phyloP scores from a whole-genome alignment of 2,797 vertebrate species.

The Remorina albescens region DNA sequence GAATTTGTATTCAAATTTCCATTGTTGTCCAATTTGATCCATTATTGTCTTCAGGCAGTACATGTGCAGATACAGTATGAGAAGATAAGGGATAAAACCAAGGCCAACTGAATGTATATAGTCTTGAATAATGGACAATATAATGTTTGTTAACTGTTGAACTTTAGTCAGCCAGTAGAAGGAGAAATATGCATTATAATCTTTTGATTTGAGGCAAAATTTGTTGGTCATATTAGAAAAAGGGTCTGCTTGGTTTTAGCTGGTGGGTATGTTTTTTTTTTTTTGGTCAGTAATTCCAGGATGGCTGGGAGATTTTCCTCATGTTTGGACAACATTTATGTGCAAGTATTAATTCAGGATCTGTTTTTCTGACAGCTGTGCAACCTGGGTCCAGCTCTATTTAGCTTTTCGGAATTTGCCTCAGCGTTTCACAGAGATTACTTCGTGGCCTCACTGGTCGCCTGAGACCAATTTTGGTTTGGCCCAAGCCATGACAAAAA shows the following conservation, averaged over 20 bases:
- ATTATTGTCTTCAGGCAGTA: not conserved
- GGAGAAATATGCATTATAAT: conserved; percentile 25
- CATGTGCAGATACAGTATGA: conserved; percentile 7
- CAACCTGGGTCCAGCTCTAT: conserved; percentile 64
- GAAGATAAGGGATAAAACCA: conserved; percentile 14
- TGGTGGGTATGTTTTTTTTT: conserved; percentile 34
- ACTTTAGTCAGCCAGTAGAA: not conserved
- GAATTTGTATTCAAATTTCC: conserved; percentile 4
- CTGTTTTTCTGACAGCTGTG: conserved; percentile 70
- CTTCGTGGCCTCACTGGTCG: conserved; percentile 73
- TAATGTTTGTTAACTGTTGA: not conserved
- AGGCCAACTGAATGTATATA: not conserved
- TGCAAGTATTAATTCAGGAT: conserved; percentile 57
- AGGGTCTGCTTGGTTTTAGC: conserved; percentile 22
- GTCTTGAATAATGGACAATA: not conserved
- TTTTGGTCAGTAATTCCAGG: conserved; percentile 44
- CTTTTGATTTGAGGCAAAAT: conserved; percentile 33
- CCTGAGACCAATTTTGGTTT: conserved; percentile 83
- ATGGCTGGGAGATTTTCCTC: conserved; percentile 41
- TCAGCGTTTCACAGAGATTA: conserved; percentile 75
- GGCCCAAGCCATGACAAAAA: conserved; percentile 73
- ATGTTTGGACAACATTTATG: conserved; percentile 57
- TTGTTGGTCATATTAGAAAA: conserved; percentile 28
- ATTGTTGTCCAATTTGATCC: not conserved
- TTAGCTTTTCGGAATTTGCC: conserved; percentile 74